Percentiles rank a stretch among this genome's conserved stretches.
These are phyloP conservation scores for Antitype chi DNA, from an alignment of 2,888 invertebrate genomes.

Conservation along the genomic window DNA sequence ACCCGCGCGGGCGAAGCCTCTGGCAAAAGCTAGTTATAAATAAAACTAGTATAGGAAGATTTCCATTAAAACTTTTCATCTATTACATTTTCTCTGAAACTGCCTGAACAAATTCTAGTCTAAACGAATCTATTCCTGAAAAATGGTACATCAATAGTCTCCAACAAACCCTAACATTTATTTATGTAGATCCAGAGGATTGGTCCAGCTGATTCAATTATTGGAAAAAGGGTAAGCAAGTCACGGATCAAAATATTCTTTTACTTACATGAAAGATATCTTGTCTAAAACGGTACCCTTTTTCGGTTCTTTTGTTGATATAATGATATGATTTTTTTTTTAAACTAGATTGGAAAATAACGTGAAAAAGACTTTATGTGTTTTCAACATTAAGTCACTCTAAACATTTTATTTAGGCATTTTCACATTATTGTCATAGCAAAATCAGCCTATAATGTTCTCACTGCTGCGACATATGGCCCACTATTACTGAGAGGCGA, in stretches of 20 bases:
- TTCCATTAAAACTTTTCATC: neutral
- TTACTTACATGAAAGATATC: constrained; percentile 19
- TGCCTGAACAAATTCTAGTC: neutral
- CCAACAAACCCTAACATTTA: constrained; percentile 39
- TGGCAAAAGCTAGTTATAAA: too few relatives aligned
- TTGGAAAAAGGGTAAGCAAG: constrained; percentile 48
- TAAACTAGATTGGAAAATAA: too few relatives aligned
- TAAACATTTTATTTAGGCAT: neutral
- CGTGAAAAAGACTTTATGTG: too few relatives aligned
- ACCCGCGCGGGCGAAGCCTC: too few relatives aligned
- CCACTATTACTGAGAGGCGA: too few relatives aligned
- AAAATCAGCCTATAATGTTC: too few relatives aligned
- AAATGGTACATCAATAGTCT: constrained; percentile 11
- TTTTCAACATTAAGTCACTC: neutral
- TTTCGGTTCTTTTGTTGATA: constrained; percentile 1
- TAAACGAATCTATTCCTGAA: neutral
- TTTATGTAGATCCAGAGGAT: constrained; percentile 32
- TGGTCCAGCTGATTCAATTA: constrained; percentile 41
- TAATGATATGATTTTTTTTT: constrained; percentile 4
- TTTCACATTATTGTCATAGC: neutral
- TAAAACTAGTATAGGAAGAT: neutral
- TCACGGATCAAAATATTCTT: constrained; percentile 35
- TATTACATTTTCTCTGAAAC: neutral
- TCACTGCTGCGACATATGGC: too few relatives aligned
- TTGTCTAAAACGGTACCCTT: neutral